Evolutionary conservation across 2,113 vertebrate species (phyloP).

Genomic region (Neodontobutis hainanensis): DNA sequence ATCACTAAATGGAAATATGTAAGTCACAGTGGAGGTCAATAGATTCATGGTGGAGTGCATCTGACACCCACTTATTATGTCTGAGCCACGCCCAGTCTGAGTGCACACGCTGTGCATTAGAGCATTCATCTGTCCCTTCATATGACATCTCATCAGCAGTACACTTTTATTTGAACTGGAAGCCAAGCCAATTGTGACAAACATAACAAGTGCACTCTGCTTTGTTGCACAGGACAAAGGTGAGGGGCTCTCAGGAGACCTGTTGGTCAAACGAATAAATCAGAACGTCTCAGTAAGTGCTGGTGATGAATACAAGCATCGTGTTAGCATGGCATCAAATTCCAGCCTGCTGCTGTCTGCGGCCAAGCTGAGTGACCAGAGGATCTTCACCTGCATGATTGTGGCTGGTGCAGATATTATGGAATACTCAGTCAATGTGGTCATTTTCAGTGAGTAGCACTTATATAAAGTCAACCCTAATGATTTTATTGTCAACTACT

Average conservation of each 20-base stretch:
- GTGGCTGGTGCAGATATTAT: conserved; percentile 77
- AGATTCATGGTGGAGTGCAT: conserved; percentile 34
- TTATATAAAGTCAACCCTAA: background rate
- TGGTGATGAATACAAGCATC: conserved; percentile 83
- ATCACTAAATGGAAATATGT: conserved; percentile 98
- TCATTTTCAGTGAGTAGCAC: conserved; percentile 89
- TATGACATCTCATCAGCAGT: conserved; percentile 16
- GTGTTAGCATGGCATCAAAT: conserved; percentile 85
- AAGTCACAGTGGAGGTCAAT: conserved; percentile 77
- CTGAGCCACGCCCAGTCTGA: conserved; percentile 66
- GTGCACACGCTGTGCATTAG: conserved; percentile 50
- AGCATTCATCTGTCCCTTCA: conserved; percentile 42
- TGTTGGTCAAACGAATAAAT: conserved; percentile 54
- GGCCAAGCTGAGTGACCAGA: conserved; percentile 86
- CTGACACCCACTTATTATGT: conserved; percentile 60
- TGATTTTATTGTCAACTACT: background rate
- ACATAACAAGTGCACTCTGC: conserved; percentile 15
- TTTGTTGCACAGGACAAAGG: conserved; percentile 62
- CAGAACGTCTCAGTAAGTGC: conserved; percentile 62
- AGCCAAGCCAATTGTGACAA: conserved; percentile 16
- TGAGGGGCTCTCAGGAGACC: conserved; percentile 45
- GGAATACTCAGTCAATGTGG: conserved; percentile 81
- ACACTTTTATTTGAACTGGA: conserved; percentile 30
- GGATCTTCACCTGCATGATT: conserved; percentile 90
- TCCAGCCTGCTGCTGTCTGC: conserved; percentile 84